Evolutionary conservation across 2,888 invertebrate genomes (phyloP), one percentile per base, ranked within the genome.

Genomic region (Brachypterus glaber): DNA sequence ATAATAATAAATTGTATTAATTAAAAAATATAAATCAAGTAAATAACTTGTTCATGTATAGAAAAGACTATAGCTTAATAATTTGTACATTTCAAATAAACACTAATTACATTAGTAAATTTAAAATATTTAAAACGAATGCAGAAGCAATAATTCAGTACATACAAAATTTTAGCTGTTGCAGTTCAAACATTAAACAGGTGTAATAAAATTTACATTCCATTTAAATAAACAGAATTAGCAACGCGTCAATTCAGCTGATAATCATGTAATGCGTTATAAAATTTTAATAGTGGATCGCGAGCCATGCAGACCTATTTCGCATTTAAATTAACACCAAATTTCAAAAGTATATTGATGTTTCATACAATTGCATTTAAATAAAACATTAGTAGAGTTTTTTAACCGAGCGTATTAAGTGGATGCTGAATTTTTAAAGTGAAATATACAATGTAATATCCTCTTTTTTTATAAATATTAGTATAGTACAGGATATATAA

Each of bases 151-250:
- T n/a, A n/a, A n/a, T n/a, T n/a, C n/a, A n/a, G n/a, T n/a, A n/a
- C n/a, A n/a, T n/a, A n/a, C n/a, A n/a, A n/a, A n/a, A n/a, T n/a
- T n/a, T n/a, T n/a, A n/a, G n/a, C n/a, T n/a, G n/a, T n/a, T n/a
- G n/a, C n/a, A n/a, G n/a, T n/a, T n/a, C n/a, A 27, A 27, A 27
- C 12, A 27, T 27, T 27, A 27, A 27, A 27, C 27, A 11, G 5
- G 5, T 27, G 12, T 27, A 48, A 50, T 50, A 50, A 51, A 51
- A 50, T 51, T 50, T 48, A 45, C 51, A 50, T 51, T 47, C 43
- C 48, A 52, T 52, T 50, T 49, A 51, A 49, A 50, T 49, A 51
- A 50, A 52, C 50, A 49, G 47, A 50, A 50, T 52, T 51, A 52
- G 48, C 44, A 33, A 32, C 39, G 33, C 45, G 45, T 40, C 48